Base-by-base conservation (phyloP, 53 echinoderm and acorn worm species). In the Echinometra lucunter region DNA sequence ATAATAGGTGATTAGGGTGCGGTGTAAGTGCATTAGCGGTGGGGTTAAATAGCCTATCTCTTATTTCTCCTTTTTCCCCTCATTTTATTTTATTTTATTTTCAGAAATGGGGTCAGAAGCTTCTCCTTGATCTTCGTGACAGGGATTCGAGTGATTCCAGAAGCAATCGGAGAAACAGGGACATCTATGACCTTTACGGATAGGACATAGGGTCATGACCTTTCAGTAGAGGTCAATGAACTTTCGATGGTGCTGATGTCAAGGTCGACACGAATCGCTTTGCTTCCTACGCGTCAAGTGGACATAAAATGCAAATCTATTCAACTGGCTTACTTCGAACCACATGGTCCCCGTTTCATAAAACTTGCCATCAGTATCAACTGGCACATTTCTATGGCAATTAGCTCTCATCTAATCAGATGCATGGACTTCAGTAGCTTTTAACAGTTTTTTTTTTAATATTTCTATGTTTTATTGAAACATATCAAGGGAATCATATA, bases 51-150 rank as follows among this genome's bases (percentile, higher is more conserved):
- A n/a, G n/a, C n/a, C n/a, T n/a, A 58, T 63, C 19, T 15, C 3
- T 0, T 11, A 53, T 19, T 19, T 63, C 21, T 2, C 21, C 40
- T 67, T 28, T 42, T 2, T 4, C 5, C 15, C n/a, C 23, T 6
- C 27, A 89, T 38, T 32, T 69, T 69, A 1, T 32, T 0, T 10
- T 17, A 35, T 91, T 42, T 4, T n/a, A n/a, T n/a, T 34, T 91
- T 27, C 42, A 91, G 91, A 91, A 91, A 91, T 91, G 91, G 91
- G 91, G 63, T 27, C 66, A 91, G 69, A 91, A 91, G 91, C 70
- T 91, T 25, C 60, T 91, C 9, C n/a, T 42, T 13, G 91, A 91
- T 27, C 91, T 63, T 21, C 45, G 91, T 25, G 42, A 91, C 16
- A 25, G 91, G 37, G 91, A 91, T 21, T 91, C 91, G 2, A 91